Percentiles rank a stretch among this genome's conserved stretches.
Conservation (phyloP, 2,797 vertebrate genomes). For the Sebastes nivosus region DNA sequence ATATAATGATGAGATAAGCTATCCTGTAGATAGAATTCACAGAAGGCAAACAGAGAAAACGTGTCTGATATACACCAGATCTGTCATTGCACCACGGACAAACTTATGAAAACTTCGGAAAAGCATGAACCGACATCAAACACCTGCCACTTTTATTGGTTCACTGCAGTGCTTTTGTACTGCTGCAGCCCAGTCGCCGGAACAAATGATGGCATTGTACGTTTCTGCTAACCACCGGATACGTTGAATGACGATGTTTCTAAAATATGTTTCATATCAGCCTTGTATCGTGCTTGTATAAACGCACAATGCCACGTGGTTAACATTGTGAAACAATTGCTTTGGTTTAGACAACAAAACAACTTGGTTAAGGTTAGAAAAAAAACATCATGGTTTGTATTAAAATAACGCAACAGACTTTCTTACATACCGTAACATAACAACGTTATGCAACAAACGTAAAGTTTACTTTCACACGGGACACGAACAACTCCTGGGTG, state of each 20-base stretch:
- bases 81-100: slow-evolving; percentile 4
- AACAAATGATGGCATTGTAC: background rate
- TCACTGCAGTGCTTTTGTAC: background rate
- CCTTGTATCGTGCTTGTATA: background rate
- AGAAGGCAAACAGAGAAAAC: background rate
- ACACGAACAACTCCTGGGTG: background rate
- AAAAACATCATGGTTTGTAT: background rate
- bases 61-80: background rate
- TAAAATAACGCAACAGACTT: background rate
- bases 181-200: background rate
- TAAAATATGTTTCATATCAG: background rate
- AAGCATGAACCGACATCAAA: background rate
- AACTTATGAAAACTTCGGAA: slow-evolving; percentile 15
- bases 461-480: background rate
- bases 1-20: slow-evolving; percentile 18
- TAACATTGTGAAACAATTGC: background rate
- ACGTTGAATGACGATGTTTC: background rate
- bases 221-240: background rate
- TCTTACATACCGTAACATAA: too few relatives aligned
- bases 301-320: background rate
- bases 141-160: background rate
- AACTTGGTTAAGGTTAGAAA: background rate
- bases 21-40: background rate
- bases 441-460: background rate
- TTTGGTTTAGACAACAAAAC: background rate